Percentiles rank a stretch among this genome's conserved stretches.
These are phyloP conservation scores for Mandrillus leucophaeus DNA, from an alignment of 2,113 vertebrate species.

Conservation along the genomic window DNA sequence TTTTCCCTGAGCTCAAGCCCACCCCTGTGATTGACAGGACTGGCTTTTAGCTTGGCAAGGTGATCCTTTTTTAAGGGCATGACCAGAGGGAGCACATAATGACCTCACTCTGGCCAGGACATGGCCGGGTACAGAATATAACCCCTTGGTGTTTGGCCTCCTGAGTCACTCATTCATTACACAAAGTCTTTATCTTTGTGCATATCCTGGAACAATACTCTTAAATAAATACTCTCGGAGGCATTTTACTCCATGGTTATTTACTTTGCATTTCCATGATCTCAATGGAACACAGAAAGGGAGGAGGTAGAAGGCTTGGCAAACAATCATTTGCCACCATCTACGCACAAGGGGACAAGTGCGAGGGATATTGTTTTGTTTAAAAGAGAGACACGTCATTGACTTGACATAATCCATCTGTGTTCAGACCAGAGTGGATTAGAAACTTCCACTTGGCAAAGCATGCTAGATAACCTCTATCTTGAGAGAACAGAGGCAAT, in stretches of 20 bases:
- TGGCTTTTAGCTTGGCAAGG: constrained; percentile 5
- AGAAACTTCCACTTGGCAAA: constrained; percentile 73
- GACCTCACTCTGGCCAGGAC: not conserved
- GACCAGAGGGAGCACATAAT: not conserved
- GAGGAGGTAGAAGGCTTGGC: constrained; percentile 69
- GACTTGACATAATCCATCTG: constrained; percentile 73
- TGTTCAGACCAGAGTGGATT: constrained; percentile 60
- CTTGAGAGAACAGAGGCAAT: constrained; percentile 47
- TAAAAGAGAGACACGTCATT: constrained; percentile 77
- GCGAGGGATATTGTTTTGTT: constrained; percentile 69
- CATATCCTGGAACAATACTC: constrained; percentile 77
- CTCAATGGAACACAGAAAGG: constrained; percentile 77
- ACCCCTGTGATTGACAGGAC: not conserved
- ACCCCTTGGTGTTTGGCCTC: constrained; percentile 39
- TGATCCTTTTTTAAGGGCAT: constrained; percentile 8
- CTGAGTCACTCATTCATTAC: constrained; percentile 49
- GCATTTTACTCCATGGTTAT: constrained; percentile 68
- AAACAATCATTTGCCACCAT: constrained; percentile 74
- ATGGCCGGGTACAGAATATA: not conserved
- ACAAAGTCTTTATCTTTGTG: constrained; percentile 56
- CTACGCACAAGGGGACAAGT: constrained; percentile 75
- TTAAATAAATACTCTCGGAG: constrained; percentile 71
- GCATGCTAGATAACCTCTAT: not conserved
- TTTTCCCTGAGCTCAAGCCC: not conserved
- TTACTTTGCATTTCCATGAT: constrained; percentile 77